phyloP scores from a whole-genome alignment of 2,888 invertebrate genomes.

The Aethes cnicana region DNA sequence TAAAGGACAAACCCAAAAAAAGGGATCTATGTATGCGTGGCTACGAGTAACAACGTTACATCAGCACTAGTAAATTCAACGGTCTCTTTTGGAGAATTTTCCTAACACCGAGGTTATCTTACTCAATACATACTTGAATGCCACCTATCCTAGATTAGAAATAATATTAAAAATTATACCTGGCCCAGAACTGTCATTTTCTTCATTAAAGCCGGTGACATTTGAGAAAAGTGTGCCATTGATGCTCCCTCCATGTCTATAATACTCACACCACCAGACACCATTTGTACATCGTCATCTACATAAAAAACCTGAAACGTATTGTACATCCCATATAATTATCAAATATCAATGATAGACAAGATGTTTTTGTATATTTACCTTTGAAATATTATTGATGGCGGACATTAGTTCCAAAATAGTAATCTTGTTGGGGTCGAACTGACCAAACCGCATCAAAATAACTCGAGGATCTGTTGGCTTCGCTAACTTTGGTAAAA shows the following conservation, averaged over 20 bases:
- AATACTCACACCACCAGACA: constrained; percentile 69
- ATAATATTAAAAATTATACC: no score
- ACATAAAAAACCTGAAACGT: constrained; percentile 60
- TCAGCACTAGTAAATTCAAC: no score
- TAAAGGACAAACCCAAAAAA: no score
- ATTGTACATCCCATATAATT: background rate
- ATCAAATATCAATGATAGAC: no score
- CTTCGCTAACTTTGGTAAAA: constrained; percentile 54
- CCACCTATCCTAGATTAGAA: no score
- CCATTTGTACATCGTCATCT: constrained; percentile 76
- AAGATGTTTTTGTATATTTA: constrained; percentile 36
- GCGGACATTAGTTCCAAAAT: constrained; percentile 55
- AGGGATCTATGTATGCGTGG: background rate
- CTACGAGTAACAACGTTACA: no score
- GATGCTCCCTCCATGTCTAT: constrained; percentile 76
- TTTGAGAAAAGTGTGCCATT: constrained; percentile 74
- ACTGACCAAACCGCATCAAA: constrained; percentile 76
- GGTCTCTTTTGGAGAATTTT: no score
- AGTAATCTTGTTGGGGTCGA: constrained; percentile 64
- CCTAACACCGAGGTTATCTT: no score
- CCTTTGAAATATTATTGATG: constrained; percentile 49
- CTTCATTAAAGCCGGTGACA: constrained; percentile 77
- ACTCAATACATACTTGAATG: no score
- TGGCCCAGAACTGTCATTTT: constrained; percentile 67
- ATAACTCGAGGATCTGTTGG: constrained; percentile 68